Base-by-base conservation (phyloP, 1,140 invertebrate species). In the Apolygus lucorum region DNA sequence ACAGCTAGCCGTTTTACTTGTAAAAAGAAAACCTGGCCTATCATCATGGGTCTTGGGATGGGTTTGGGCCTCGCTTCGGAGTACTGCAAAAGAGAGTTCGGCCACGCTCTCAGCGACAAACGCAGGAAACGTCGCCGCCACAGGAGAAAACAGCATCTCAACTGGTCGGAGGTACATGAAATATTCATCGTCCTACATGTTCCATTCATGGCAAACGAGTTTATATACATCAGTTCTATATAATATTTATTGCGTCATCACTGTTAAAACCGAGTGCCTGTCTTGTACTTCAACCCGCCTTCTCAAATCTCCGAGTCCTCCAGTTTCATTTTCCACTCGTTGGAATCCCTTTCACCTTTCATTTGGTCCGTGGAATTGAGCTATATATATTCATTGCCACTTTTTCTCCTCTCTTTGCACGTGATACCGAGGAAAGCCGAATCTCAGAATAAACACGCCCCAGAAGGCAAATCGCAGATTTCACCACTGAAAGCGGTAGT, bases 61-160 rank as follows among this genome's bases (percentile, higher is more conserved):
- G 54, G 54, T 4, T 22, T 59, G 54, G 54, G 54, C 4, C 22
- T 59, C 8, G 54, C 54, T 11, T 59, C 54, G 8, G 54, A 59
- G 22, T 59, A 59, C 22, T 59, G 54, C 54, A 59, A 59, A 59
- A 59, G 54, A 21, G 54, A 59, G 22, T 59, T 59, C 54, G 4
- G 13, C 4, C 11, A 59, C 54, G 54, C 54, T 59, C 54, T 59
- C 54, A 59, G 11, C 11, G 54, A 59, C 54, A 59, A 59, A 21
- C 54, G 54, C 11, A 59, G 22, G 22, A 13, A 24, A 59, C 54
- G 54, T 17, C 34, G 34, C 17, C 54, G 54, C 11, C 11, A 59
- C 54, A 59, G 22, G 54, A 11, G 11, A 4, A 59, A 22, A 59
- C 8, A 4, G 54, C 11, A 17, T 11, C 54, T 59, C 54, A 59